A percentile compares a stretch with the other conserved stretches of the same genome.
Evolutionary conservation across 2,888 invertebrate species (phyloP).

Genomic region (Scotopteryx bipunctaria): DNA sequence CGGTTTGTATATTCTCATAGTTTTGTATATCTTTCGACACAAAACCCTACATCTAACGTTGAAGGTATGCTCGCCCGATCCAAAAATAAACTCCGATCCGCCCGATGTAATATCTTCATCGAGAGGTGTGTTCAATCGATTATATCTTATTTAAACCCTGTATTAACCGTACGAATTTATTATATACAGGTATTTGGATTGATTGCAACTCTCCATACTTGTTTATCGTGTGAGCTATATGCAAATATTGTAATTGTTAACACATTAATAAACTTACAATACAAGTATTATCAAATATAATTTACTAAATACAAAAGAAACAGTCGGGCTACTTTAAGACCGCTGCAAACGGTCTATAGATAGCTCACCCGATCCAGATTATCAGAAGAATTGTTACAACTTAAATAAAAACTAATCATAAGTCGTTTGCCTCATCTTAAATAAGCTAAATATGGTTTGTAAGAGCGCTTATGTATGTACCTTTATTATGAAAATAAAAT

Average conservation of each 20-base stretch:
- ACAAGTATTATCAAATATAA: too few species aligned
- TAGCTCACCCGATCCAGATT: too few species aligned
- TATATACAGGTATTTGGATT: conserved; percentile 29
- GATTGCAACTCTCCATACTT: conserved; percentile 30
- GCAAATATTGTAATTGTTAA: neutral
- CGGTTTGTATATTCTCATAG: neutral
- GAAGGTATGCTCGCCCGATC: conserved; percentile 45
- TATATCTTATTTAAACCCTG: conserved; percentile 53
- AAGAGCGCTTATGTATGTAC: too few species aligned
- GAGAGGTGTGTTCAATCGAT: conserved; percentile 79
- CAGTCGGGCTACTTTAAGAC: too few species aligned
- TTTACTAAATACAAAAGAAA: too few species aligned
- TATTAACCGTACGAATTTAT: conserved; percentile 41
- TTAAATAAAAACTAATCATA: too few species aligned
- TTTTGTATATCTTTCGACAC: neutral
- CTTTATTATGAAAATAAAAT: too few species aligned
- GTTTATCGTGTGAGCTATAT: conserved; percentile 12
- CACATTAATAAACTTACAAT: neutral
- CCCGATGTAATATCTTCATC: conserved; percentile 75
- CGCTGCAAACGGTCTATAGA: too few species aligned
- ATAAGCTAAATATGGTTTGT: too few species aligned
- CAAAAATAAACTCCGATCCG: conserved; percentile 71
- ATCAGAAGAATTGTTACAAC: too few species aligned
- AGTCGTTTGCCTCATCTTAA: too few species aligned
- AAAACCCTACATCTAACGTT: conserved; percentile 29